A percentile compares a stretch with the other conserved stretches of the same genome.
Evolutionary conservation across 2,888 invertebrate genomes (phyloP).

Genomic region (Polymixis flavicincta): DNA sequence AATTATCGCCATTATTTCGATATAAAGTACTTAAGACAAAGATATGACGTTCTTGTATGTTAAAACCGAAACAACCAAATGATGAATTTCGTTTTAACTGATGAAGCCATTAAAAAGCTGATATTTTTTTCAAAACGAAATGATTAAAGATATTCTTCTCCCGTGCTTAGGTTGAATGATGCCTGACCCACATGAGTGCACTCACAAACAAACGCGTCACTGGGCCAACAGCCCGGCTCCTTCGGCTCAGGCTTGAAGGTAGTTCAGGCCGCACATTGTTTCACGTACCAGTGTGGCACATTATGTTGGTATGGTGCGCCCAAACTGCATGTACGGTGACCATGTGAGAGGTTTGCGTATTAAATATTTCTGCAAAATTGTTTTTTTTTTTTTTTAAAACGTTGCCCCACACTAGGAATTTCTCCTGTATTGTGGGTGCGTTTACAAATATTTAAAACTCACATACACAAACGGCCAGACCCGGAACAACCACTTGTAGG

Average conservation of each 20-base stretch:
- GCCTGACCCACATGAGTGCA: not conserved
- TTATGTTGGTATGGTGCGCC: slow-evolving; percentile 42
- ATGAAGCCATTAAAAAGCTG: not conserved
- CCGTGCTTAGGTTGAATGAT: not conserved
- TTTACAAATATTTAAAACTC: too few species aligned
- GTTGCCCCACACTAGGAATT: too few species aligned
- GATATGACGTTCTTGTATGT: not conserved
- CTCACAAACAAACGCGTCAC: slow-evolving; percentile 12
- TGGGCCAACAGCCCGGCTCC: slow-evolving; percentile 5
- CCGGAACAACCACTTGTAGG: too few species aligned
- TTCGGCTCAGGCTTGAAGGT: slow-evolving; percentile 27
- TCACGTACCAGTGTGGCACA: slow-evolving; percentile 15
- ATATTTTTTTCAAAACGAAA: not conserved
- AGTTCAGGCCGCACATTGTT: slow-evolving; percentile 42
- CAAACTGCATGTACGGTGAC: slow-evolving; percentile 57
- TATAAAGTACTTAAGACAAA: not conserved
- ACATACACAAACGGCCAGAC: too few species aligned
- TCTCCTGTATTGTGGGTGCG: too few species aligned
- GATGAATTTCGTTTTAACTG: not conserved
- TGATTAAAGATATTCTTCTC: not conserved
- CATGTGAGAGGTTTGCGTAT: slow-evolving; percentile 10
- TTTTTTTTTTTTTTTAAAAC: too few species aligned
- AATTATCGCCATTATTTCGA: not conserved
- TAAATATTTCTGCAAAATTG: not conserved
- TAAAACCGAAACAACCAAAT: not conserved